phyloP scores from a whole-genome alignment of 2,797 vertebrate genomes.

The Danio tinwini region DNA sequence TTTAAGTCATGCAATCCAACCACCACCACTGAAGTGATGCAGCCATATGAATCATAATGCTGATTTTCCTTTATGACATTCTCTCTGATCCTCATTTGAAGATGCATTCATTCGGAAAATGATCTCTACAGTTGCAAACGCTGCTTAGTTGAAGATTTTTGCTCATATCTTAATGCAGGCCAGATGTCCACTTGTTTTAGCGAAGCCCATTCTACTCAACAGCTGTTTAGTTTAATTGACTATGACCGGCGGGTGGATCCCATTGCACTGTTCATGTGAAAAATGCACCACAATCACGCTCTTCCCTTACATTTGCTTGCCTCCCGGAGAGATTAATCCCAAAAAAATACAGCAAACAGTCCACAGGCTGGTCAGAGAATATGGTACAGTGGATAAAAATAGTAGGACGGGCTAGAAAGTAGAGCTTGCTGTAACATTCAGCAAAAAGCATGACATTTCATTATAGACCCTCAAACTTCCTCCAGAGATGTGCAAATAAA shows the following conservation, averaged over 20 bases:
- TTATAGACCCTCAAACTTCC: not conserved
- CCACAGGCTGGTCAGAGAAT: constrained; percentile 37
- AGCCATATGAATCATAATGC: constrained; percentile 26
- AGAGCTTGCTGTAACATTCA: constrained; percentile 1
- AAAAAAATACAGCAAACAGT: constrained; percentile 45
- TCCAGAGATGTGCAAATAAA: constrained; percentile 19
- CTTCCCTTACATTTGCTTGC: constrained; percentile 43
- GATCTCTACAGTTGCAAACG: not conserved
- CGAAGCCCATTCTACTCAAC: constrained; percentile 41
- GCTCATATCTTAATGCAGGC: constrained; percentile 9
- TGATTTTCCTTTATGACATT: constrained; percentile 27
- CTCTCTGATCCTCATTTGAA: constrained; percentile 27
- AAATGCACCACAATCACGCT: constrained; percentile 52
- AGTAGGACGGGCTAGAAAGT: constrained; percentile 6
- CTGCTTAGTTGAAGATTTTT: constrained; percentile 13
- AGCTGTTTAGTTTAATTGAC: constrained; percentile 57
- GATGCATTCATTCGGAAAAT: not conserved
- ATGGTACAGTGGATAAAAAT: constrained; percentile 26
- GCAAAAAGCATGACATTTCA: not conserved
- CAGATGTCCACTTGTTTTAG: constrained; percentile 42
- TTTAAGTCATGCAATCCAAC: not conserved
- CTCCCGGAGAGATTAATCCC: constrained; percentile 51
- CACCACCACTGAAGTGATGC: constrained; percentile 8
- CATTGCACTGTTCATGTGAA: constrained; percentile 53
- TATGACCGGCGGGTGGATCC: constrained; percentile 54